phyloP scores from a whole-genome alignment of 92 coral and sea anemone genomes.

The Epizoanthus rinbou region DNA sequence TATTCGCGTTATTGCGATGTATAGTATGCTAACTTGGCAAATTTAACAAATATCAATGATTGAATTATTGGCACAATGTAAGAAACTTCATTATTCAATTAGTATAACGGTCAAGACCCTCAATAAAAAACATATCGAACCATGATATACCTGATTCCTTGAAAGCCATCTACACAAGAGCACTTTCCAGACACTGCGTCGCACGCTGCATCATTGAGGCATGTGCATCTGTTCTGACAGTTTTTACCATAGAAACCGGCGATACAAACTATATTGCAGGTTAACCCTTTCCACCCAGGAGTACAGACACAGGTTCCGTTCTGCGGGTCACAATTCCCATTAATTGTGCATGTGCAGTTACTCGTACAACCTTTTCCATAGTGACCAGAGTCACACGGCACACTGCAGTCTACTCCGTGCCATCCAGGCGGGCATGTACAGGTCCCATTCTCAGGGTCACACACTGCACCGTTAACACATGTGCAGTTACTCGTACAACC shows the following conservation, averaged over 20 bases:
- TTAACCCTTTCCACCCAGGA: slow-evolving; percentile 76
- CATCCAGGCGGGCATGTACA: slow-evolving; percentile 86
- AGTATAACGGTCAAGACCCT: too few species aligned
- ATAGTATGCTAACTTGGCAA: too few species aligned
- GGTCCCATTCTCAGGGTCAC: slow-evolving; percentile 70
- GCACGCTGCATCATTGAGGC: slow-evolving; percentile 55
- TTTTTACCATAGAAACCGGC: slow-evolving; percentile 71
- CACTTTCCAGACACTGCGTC: slow-evolving; percentile 81
- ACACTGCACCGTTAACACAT: slow-evolving; percentile 55
- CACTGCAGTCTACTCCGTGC: slow-evolving; percentile 71
- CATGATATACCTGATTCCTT: slow-evolving; percentile 61
- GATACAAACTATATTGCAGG: slow-evolving; percentile 64
- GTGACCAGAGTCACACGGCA: slow-evolving; percentile 72
- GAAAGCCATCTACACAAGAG: slow-evolving; percentile 70
- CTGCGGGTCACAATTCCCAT: slow-evolving; percentile 76
- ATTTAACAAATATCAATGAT: too few species aligned
- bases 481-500: slow-evolving; percentile 64
- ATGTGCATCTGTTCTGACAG: slow-evolving; percentile 67
- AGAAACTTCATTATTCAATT: too few species aligned
- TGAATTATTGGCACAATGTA: too few species aligned
- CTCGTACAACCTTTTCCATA: slow-evolving; percentile 74
- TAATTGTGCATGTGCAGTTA: slow-evolving; percentile 57
- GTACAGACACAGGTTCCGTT: slow-evolving; percentile 74
- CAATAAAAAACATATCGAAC: too few species aligned
- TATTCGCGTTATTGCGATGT: too few species aligned